Evolutionary conservation across 35 echinoderm and acorn worm species (phyloP).

Genomic region (Patiria miniata): DNA sequence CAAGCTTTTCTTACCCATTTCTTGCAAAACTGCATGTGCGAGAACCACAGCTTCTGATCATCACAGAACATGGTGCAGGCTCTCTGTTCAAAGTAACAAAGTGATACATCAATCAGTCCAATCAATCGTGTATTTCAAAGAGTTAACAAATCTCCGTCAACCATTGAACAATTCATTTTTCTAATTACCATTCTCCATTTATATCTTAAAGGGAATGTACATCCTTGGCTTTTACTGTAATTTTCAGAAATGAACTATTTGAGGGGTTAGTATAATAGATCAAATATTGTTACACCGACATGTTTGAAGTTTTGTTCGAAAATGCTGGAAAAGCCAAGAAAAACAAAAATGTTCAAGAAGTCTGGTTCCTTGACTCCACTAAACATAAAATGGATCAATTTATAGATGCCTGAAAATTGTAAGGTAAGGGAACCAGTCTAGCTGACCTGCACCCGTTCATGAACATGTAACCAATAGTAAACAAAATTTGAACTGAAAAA

Average conservation of each 20-base stretch:
- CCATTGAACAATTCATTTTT: not conserved
- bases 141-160: not conserved
- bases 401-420: no score
- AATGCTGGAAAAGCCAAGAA: no score
- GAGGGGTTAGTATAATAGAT: not conserved
- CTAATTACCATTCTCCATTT: not conserved
- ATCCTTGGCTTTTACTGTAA: no score
- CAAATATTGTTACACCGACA: not conserved
- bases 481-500: no score
- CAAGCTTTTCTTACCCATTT: slow-evolving; percentile 73
- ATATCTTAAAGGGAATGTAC: no score
- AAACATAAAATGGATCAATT: no score
- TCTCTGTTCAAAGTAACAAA: slow-evolving; percentile 63
- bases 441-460: no score
- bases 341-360: not conserved
- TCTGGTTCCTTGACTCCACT: no score
- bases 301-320: no score
- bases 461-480: no score
- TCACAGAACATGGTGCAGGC: slow-evolving; percentile 77
- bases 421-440: no score
- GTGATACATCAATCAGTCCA: not conserved
- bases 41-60: slow-evolving; percentile 88
- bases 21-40: slow-evolving; percentile 81
- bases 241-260: no score
- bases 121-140: not conserved